Evolutionary conservation across 1,140 invertebrate species (phyloP).

Genomic region (Drosophila jambulina): DNA sequence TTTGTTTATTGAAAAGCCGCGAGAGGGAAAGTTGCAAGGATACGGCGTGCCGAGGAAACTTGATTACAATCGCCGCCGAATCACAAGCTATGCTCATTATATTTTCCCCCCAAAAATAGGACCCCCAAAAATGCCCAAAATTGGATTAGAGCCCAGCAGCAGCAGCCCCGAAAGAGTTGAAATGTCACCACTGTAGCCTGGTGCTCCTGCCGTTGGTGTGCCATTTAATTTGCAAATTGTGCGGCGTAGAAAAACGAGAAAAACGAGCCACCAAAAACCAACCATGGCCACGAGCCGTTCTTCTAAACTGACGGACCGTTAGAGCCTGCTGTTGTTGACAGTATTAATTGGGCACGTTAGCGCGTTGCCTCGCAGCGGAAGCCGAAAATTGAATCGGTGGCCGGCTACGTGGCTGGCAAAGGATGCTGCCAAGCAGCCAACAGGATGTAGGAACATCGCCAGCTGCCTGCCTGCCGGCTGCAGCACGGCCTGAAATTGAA

Average conservation of each 20-base stretch:
- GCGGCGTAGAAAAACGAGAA: constrained; percentile 4
- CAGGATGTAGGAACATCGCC: constrained; percentile 3
- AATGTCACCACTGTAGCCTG: constrained; percentile 25
- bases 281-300: constrained; percentile 43
- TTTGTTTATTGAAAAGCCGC: constrained; percentile 44
- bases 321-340: constrained; percentile 62
- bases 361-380: constrained; percentile 28
- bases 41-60: constrained; percentile 14
- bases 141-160: constrained; percentile 32
- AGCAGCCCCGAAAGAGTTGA: constrained; percentile 41
- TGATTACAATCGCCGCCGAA: constrained; percentile 47
- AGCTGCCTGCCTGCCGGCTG: constrained; percentile 7
- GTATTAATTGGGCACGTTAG: constrained; percentile 75
- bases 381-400: constrained; percentile 64
- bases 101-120: constrained; percentile 10
- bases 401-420: constrained; percentile 31
- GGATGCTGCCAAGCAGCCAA: constrained; percentile 6
- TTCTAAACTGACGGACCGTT: constrained; percentile 10
- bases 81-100: constrained; percentile 47
- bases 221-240: constrained; percentile 63
- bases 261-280: constrained; percentile 8
- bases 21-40: constrained; percentile 21
- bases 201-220: not conserved
- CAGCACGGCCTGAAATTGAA: constrained; percentile 52
- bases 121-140: constrained; percentile 21